A percentile compares a stretch with the other conserved stretches of the same genome.
Evolutionary conservation across 2,797 vertebrate species (phyloP).

Genomic region (Buceros bicornis): DNA sequence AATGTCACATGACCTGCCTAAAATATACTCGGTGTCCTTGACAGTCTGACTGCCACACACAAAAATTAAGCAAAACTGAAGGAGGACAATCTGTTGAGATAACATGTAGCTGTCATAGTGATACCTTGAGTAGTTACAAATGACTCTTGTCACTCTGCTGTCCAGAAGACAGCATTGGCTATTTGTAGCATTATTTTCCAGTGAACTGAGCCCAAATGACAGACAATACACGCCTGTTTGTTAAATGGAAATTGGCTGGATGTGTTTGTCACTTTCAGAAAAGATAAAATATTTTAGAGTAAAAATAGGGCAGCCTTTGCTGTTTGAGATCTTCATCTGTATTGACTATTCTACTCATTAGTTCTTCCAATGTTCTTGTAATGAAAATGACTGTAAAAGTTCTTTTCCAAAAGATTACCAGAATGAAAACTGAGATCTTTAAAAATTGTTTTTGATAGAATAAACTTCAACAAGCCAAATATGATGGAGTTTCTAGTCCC

Average conservation of each 20-base stretch:
- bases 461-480: constrained; percentile 69
- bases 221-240: neutral
- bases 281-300: neutral
- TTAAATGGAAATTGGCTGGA: neutral
- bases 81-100: neutral
- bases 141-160: neutral
- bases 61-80: neutral
- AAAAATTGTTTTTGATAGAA: constrained; percentile 69
- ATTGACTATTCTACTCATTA: neutral
- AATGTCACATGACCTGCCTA: neutral
- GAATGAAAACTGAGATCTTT: constrained; percentile 32
- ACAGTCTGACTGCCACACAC: neutral
- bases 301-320: neutral
- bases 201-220: neutral
- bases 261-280: neutral
- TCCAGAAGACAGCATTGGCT: neutral
- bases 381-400: neutral
- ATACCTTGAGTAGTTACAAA: neutral
- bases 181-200: neutral
- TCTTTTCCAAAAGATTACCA: neutral
- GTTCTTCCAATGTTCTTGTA: neutral
- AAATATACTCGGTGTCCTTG: neutral
- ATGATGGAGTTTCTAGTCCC: constrained; percentile 49
- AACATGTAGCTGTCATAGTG: neutral
- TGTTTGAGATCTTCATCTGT: neutral